Base-by-base conservation (phyloP, 2,797 vertebrate genomes). In the Crax fasciolata region DNA sequence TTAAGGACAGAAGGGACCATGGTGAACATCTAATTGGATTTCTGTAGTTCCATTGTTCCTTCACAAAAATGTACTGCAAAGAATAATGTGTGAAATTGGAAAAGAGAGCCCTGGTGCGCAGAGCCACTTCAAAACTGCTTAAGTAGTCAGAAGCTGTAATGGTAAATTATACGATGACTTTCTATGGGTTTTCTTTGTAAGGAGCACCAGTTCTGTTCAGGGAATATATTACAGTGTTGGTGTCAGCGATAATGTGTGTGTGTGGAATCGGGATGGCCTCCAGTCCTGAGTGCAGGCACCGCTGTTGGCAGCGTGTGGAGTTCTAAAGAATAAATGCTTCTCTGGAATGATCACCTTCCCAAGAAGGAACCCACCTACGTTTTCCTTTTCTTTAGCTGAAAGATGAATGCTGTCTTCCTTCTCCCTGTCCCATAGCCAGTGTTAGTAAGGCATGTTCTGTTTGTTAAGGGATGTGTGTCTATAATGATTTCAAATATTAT, bases 81-180 rank as follows among this genome's bases (percentile, higher is more conserved):
- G 79, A 90, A 81, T 92, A 92, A 95, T 19, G 74, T 73, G 76
- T 84, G 95, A 76, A 94, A 94, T 35, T 87, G 79, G 74, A 73
- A 86, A 90, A 90, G 74, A 92, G 83, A 44, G 51, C 66, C 96
- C 92, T 79, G 91, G 92, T 95, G 92, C 91, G 94, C 91, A 84
- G 88, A 94, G 74, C 65, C 68, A 58, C 84, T 87, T 73, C 55
- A 41, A 39, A 87, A 92, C 75, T 73, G 74, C 73, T 95, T 54
- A 83, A 88, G 87, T 84, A 89, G 49, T 94, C 76, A 75, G 76
- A 88, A 44, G 77, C 67, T 88, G 94, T 97, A 89, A 87, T 0
- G 77, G 90, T 88, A 18, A 67, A 90, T 94, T 94, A 84, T 39
- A 25, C 28, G 41, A 93, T 88, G 85, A 63, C 76, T 93, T 85